Evolutionary conservation across 2,797 vertebrate genomes (phyloP), one percentile per base, ranked within the genome.

Genomic region (Danio jaintianensis): DNA sequence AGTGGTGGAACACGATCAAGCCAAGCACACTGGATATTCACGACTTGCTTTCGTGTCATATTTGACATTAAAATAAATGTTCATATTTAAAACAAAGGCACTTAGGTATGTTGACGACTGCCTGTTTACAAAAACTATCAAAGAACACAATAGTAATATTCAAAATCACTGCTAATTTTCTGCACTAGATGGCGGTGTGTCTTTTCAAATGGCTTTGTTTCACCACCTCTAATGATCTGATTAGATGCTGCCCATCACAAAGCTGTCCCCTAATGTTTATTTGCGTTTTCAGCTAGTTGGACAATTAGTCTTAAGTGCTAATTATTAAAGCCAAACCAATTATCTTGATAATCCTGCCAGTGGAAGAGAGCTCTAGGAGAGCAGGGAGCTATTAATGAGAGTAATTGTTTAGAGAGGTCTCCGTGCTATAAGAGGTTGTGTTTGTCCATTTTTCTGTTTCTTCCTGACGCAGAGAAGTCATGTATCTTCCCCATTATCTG

Each of bases 121-220:
- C 6, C 20, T 13, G n/a, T 59, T 59, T 15, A 48, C 1, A 18
- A 4, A 4, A 48, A 56, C 7, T 48, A 16, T 15, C 5, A 4
- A 6, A 66, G 2, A 75, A 20, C 11, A 4, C 7, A 3, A 50
- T 50, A 38, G 6, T 20, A 47, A 4, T 66, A 38, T 76, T 10
- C 4, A 0, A 16, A n/a, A 12, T 22, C 7, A 62, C 47, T 45
- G 16, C 3, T 15, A 6, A 1, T 47, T 20, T 36, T 43, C 4
- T 20, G 66, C 83, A 43, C 72, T 79, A 83, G 85, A 78, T 83
- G 79, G 78, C 75, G 56, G 6, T 56, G n/a, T 70, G 42, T 69
- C 36, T 18, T 12, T 7, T 72, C 7, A 47, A 18, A 72, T 55
- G 5, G 6, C 20, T 42, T 63, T 40, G 15, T 8, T 62, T 62